Conservation (phyloP, 2,888 invertebrate genomes). For the Ornithoptera priamus region DNA sequence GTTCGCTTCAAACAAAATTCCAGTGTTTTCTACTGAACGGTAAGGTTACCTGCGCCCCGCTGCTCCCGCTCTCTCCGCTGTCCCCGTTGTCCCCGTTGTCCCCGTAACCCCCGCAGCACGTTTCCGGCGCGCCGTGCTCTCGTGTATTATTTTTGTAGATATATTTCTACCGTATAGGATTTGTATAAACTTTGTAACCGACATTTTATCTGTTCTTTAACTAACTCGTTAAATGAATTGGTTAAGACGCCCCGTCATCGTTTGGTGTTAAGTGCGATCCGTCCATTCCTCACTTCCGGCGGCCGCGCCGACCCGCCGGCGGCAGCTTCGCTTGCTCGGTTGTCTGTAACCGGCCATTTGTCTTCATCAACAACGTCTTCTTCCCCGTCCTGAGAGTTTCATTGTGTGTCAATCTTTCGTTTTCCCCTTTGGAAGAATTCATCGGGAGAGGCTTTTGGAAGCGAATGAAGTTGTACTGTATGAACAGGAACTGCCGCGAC, state of each 20-base stretch:
- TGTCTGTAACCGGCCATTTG: slow-evolving; percentile 24
- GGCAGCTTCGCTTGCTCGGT: slow-evolving; percentile 30
- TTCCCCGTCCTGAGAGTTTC: neutral
- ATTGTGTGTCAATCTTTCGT: neutral
- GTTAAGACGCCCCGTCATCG: slow-evolving; percentile 31
- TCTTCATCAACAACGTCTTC: slow-evolving; percentile 20
- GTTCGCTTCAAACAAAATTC: too few species aligned
- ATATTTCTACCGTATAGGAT: neutral
- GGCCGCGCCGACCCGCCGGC: slow-evolving; percentile 9
- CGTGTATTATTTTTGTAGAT: neutral
- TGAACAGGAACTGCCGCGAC: neutral
- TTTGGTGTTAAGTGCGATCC: slow-evolving; percentile 56
- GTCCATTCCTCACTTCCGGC: slow-evolving; percentile 47
- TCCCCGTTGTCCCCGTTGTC: neutral
- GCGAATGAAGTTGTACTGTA: slow-evolving; percentile 11
- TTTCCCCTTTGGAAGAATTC: neutral
- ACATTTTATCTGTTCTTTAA: slow-evolving; percentile 12
- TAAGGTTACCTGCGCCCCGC: too few species aligned
- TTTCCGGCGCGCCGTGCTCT: neutral
- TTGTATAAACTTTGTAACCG: neutral
- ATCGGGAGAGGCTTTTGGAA: slow-evolving; percentile 7
- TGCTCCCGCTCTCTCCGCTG: neutral
- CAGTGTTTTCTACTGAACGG: too few species aligned
- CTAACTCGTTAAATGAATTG: neutral
- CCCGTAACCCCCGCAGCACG: slow-evolving; percentile 1